phyloP scores from a whole-genome alignment of 2,888 invertebrate species.

The Synergus japonicus region DNA sequence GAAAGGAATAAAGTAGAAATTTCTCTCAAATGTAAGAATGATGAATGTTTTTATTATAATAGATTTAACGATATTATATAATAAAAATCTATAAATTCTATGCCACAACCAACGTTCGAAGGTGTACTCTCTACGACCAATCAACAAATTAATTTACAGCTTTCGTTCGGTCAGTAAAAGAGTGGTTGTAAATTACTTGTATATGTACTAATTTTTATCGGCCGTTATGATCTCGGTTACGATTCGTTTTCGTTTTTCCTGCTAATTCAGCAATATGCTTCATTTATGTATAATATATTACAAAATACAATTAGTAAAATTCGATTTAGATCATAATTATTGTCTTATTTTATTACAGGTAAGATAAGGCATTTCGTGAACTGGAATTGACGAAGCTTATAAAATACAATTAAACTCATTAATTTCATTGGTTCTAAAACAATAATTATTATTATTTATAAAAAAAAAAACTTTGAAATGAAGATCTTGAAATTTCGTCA shows the following conservation, averaged over 20 bases:
- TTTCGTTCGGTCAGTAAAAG: conserved; percentile 52
- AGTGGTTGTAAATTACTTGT: conserved; percentile 51
- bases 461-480: neutral
- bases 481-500: conserved; percentile 10
- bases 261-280: conserved; percentile 37
- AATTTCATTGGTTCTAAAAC: neutral
- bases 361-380: conserved; percentile 47
- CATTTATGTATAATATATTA: conserved; percentile 48
- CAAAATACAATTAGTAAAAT: conserved; percentile 69
- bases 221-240: neutral
- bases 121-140: conserved; percentile 58
- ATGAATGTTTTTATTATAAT: conserved; percentile 71
- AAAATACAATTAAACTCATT: neutral
- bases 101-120: conserved; percentile 74
- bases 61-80: conserved; percentile 73
- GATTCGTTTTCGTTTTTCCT: conserved; percentile 36
- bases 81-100: conserved; percentile 74
- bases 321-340: conserved; percentile 69
- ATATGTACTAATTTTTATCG: conserved; percentile 47
- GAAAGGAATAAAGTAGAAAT: neutral
- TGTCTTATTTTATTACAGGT: conserved; percentile 55
- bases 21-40: conserved; percentile 3
- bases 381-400: conserved; percentile 42
- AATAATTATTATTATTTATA: neutral
- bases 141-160: conserved; percentile 62